These are phyloP conservation scores for Polydesmus complanatus DNA, from an alignment of 2,888 invertebrate species.

Conservation along the genomic window DNA sequence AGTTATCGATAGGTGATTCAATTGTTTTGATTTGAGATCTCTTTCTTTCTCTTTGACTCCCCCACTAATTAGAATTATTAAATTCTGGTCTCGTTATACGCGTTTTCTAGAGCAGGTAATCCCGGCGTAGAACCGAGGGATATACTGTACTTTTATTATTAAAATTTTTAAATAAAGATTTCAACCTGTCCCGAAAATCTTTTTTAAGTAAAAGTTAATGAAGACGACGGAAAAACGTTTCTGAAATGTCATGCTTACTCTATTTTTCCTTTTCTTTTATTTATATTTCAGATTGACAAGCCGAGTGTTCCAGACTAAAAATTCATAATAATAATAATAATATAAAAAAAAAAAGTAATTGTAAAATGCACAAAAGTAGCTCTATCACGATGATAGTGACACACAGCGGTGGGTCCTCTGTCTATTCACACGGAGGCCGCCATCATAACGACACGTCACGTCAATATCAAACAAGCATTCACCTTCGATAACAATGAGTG, in stretches of 20 bases:
- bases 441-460: too few relatives aligned
- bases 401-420: background rate
- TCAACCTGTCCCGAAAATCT: background rate
- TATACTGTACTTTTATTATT: too few relatives aligned
- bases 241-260: background rate
- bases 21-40: too few relatives aligned
- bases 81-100: too few relatives aligned
- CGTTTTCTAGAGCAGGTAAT: too few relatives aligned
- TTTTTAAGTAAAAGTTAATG: background rate
- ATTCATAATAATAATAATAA: background rate
- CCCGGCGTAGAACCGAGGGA: too few relatives aligned
- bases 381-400: background rate
- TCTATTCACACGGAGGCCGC: background rate
- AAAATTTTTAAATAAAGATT: background rate
- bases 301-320: background rate
- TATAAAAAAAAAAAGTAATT: background rate
- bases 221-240: background rate
- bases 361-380: background rate
- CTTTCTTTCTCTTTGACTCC: too few relatives aligned
- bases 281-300: background rate
- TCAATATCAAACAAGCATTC: too few relatives aligned
- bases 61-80: too few relatives aligned
- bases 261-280: background rate
- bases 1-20: too few relatives aligned
- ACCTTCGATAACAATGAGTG: too few relatives aligned